These are phyloP conservation scores for Thymelicus acteon DNA, from an alignment of 2,888 invertebrate genomes.

Conservation along the genomic window DNA sequence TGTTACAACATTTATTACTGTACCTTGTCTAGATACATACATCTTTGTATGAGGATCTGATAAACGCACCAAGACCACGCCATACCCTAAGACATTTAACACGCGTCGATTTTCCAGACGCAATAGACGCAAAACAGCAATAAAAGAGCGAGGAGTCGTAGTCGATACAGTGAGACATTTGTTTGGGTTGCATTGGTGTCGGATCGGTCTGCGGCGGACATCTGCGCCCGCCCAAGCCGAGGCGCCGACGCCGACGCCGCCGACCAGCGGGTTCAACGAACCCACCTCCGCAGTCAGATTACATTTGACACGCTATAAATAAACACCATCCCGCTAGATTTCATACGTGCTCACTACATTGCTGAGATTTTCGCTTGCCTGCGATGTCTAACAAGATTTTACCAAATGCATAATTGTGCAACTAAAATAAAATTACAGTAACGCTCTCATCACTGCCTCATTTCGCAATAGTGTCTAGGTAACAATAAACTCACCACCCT, in stretches of 20 bases:
- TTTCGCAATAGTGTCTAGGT: no score
- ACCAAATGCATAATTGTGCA: no score
- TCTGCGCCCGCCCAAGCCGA: constrained; percentile 44
- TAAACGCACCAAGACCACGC: no score
- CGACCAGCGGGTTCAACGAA: constrained; percentile 62
- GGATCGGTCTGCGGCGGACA: constrained; percentile 57
- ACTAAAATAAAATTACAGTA: no score
- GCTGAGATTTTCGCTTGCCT: constrained; percentile 13
- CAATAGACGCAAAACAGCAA: constrained; percentile 27
- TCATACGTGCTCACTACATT: constrained; percentile 12
- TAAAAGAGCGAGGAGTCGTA: constrained; percentile 51
- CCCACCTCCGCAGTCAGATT: constrained; percentile 50
- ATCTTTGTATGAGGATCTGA: no score
- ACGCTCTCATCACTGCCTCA: no score
- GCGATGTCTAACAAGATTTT: no score
- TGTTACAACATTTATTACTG: no score
- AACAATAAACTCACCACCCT: no score
- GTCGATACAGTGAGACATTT: constrained; percentile 54
- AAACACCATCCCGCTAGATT: constrained; percentile 35
- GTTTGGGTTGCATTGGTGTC: constrained; percentile 59
- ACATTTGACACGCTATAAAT: constrained; percentile 42
- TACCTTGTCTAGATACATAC: no score
- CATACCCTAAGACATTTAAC: no score
- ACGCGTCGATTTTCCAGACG: no score
- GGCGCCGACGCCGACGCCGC: constrained; percentile 44